Percentiles rank a stretch among this genome's conserved stretches.
Evolutionary conservation across 1,140 invertebrate genomes (phyloP).

Genomic region (Aphis gossypii): DNA sequence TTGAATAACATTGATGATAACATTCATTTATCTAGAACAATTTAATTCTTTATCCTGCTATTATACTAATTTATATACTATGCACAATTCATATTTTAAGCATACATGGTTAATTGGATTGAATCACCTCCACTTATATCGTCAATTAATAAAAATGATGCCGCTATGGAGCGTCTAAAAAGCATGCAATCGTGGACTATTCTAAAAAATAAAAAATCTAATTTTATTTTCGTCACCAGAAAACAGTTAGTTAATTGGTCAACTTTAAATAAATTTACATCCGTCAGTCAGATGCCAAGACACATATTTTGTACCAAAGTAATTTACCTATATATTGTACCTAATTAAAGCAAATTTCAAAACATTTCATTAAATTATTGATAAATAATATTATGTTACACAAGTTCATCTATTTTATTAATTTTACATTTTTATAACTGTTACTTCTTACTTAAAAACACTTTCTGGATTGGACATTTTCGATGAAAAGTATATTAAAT

Average conservation of each 20-base stretch:
- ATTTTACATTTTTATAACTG: background rate
- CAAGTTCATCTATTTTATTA: background rate
- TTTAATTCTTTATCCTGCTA: background rate
- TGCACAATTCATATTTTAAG: background rate
- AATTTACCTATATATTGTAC: background rate
- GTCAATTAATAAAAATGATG: background rate
- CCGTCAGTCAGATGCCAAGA: background rate
- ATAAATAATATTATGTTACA: background rate
- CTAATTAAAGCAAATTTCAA: background rate
- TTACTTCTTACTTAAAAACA: background rate
- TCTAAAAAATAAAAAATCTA: constrained; percentile 12
- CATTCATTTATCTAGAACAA: background rate
- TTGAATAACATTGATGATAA: background rate
- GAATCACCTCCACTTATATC: background rate
- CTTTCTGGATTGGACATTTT: background rate
- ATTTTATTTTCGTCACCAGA: background rate
- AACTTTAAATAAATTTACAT: background rate
- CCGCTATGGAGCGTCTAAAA: background rate
- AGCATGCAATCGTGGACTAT: background rate
- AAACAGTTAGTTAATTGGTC: background rate
- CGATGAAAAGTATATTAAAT: no score
- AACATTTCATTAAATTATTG: background rate
- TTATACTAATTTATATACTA: background rate
- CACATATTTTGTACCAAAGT: background rate
- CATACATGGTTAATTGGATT: background rate